phyloP scores from a whole-genome alignment of 1,140 invertebrate genomes.

The Drosophila melanica region DNA sequence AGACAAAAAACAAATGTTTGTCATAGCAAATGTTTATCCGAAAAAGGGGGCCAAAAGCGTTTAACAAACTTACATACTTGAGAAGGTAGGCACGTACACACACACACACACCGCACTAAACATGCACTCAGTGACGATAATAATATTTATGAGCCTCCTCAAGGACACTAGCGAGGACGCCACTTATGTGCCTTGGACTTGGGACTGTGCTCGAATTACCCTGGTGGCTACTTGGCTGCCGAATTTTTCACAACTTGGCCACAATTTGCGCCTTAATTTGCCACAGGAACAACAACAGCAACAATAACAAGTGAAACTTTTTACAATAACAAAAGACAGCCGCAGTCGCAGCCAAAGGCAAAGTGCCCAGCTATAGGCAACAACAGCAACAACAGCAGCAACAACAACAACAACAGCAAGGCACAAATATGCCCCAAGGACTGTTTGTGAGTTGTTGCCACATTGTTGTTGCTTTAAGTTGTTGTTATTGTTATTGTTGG shows the following conservation, averaged over 20 bases:
- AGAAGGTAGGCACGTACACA: constrained; percentile 7
- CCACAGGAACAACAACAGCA: constrained; percentile 43
- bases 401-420: constrained; percentile 3
- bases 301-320: constrained; percentile 65
- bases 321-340: constrained; percentile 58
- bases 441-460: constrained; percentile 44
- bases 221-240: constrained; percentile 69
- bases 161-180: constrained; percentile 66
- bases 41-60: no score
- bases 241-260: constrained; percentile 73
- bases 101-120: constrained; percentile 29
- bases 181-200: constrained; percentile 38
- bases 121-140: constrained; percentile 69
- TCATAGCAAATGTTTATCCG: no score
- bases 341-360: neutral
- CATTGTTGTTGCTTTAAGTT: constrained; percentile 12
- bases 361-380: constrained; percentile 26
- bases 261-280: constrained; percentile 82
- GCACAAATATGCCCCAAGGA: constrained; percentile 70
- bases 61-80: neutral
- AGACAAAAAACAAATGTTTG: no score
- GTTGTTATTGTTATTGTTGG: constrained; percentile 29
- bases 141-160: constrained; percentile 80
- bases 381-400: constrained; percentile 39
- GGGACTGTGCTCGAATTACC: constrained; percentile 56